Conservation (phyloP, 2,888 invertebrate species). For the Andrena bicolor region DNA sequence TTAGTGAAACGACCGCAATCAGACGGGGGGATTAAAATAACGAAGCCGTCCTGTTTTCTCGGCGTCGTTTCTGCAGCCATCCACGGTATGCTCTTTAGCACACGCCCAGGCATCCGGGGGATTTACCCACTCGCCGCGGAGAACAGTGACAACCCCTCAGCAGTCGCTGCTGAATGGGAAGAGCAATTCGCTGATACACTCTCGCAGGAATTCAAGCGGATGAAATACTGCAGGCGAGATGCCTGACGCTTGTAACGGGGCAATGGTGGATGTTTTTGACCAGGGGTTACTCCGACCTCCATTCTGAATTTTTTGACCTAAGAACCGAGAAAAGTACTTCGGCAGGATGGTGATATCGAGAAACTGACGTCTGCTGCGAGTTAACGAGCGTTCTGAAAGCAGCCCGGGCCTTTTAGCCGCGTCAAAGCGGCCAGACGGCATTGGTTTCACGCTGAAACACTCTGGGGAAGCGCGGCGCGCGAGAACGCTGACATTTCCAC, state of each 20-base stretch:
- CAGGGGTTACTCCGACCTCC: background rate
- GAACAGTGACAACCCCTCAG: constrained; percentile 15
- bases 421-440: constrained; percentile 36
- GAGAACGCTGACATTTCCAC: constrained; percentile 16
- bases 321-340: background rate
- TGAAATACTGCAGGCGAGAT: constrained; percentile 6
- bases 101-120: constrained; percentile 46
- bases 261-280: background rate
- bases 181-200: constrained; percentile 36
- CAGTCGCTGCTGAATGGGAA: constrained; percentile 15
- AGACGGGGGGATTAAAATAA: constrained; percentile 42
- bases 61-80: constrained; percentile 27
- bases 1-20: constrained; percentile 10
- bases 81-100: constrained; percentile 38
- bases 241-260: background rate
- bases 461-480: constrained; percentile 24
- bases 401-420: constrained; percentile 25
- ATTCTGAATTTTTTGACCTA: background rate
- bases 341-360: background rate
- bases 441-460: constrained; percentile 48
- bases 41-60: constrained; percentile 32
- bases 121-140: constrained; percentile 32
- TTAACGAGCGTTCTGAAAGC: constrained; percentile 48
- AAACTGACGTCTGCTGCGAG: constrained; percentile 15
- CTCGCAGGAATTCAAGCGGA: constrained; percentile 36